Evolutionary conservation across 2,888 invertebrate genomes (phyloP), one percentile per base, ranked within the genome.

Genomic region (Nomada fabriciana): DNA sequence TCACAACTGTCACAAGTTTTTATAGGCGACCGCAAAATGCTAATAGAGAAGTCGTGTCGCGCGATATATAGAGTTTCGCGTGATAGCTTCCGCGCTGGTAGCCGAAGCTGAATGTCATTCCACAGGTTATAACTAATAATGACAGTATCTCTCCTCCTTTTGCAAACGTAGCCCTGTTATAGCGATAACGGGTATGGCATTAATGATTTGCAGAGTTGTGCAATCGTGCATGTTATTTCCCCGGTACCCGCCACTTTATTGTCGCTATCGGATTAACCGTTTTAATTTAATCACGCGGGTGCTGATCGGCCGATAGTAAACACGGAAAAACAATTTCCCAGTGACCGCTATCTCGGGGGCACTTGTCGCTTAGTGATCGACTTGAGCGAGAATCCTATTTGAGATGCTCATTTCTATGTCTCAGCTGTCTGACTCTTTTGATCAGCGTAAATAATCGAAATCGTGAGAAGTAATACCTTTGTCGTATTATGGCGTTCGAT

Each of bases 231-330:
- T 90, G 89, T 90, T 89, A 87, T 89, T 81, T 36, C 77, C 83
- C 77, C 80, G 74, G 70, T 81, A 80, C 74, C 78, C 86, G 82
- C 84, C 89, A 86, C 90, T 90, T 89, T 89, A 90, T 90, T 90
- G 90, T 90, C 90, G 86, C 86, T 88, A 91, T 91, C 90, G 89
- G 90, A 90, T 91, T 89, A 91, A 90, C 86, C 90, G 86, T 89
- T 91, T 90, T 90, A 91, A 91, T 91, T 91, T 90, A 91, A 91
- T 91, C 91, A 89, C 85, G 86, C 86, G 84, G 85, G 83, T 84
- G 85, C 86, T 85, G 91, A 91, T 91, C 90, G 89, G 59, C 70
- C 84, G 91, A 91, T 90, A 89, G 84, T 85, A 84, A 89, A 90
- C 90, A 90, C 87, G 89, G 89, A 90, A 91, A 91, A 91, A 90